Percentiles rank a stretch among this genome's conserved stretches.
Evolutionary conservation across 2,113 vertebrate genomes (phyloP).

Genomic region (Cyprinodon tularosa): DNA sequence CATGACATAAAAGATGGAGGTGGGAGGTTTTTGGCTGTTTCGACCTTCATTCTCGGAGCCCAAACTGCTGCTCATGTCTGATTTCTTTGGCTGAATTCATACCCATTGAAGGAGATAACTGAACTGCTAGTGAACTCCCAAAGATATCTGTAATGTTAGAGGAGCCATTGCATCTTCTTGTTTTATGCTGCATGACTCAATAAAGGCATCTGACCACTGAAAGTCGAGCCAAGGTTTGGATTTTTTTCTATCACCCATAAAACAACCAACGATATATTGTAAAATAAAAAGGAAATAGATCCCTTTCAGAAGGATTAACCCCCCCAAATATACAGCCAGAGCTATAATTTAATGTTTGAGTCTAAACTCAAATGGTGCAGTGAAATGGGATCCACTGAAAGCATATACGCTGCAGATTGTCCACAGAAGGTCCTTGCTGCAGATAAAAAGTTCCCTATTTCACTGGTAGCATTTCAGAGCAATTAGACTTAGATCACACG

Average conservation of each 20-base stretch:
- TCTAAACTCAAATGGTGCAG: neutral
- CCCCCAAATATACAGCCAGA: neutral
- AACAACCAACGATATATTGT: neutral
- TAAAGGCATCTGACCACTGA: neutral
- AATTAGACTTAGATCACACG: too few species aligned
- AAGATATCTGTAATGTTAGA: conserved; percentile 8
- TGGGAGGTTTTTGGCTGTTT: neutral
- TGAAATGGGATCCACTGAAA: too few species aligned
- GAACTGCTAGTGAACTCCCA: conserved; percentile 41
- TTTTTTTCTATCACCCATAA: neutral
- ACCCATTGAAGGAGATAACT: conserved; percentile 19
- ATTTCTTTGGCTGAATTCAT: conserved; percentile 39
- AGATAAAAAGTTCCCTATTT: too few species aligned
- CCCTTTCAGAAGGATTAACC: neutral
- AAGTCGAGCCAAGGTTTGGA: neutral
- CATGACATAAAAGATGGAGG: neutral
- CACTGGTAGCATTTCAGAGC: too few species aligned
- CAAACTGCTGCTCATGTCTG: conserved; percentile 19
- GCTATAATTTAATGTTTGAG: neutral
- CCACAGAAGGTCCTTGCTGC: too few species aligned
- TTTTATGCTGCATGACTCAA: conserved; percentile 14
- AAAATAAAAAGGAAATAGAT: neutral
- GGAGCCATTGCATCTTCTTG: conserved; percentile 13
- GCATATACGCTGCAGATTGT: too few species aligned
- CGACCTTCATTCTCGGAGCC: conserved; percentile 1